These are phyloP conservation scores for Microctonus brassicae DNA, from an alignment of 2,888 invertebrate genomes.

Conservation along the genomic window DNA sequence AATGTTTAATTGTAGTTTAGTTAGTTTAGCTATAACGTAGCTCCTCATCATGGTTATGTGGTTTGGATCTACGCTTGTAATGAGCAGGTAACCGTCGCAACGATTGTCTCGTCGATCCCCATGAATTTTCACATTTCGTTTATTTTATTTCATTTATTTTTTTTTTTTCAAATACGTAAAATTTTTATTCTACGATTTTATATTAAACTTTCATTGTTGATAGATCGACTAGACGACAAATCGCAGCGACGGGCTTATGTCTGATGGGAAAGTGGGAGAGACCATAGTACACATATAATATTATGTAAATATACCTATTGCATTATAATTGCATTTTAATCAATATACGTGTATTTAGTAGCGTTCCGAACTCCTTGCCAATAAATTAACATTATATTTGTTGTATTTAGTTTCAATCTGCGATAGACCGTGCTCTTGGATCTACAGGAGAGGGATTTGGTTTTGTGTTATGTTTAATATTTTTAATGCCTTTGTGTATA, in stretches of 20 bases:
- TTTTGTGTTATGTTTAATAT: slow-evolving; percentile 14
- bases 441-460: slow-evolving; percentile 4
- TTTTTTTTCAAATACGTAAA: neutral
- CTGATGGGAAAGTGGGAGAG: slow-evolving; percentile 69
- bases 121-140: slow-evolving; percentile 11
- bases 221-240: slow-evolving; percentile 48
- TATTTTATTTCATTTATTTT: slow-evolving; percentile 11
- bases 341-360: slow-evolving; percentile 65
- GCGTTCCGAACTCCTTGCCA: slow-evolving; percentile 70
- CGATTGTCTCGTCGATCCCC: slow-evolving; percentile 32
- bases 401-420: slow-evolving; percentile 12
- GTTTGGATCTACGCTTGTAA: slow-evolving; percentile 68
- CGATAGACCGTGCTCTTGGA: slow-evolving; percentile 8
- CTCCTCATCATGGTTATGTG: slow-evolving; percentile 67
- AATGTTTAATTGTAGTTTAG: slow-evolving; percentile 70
- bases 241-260: slow-evolving; percentile 52
- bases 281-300: slow-evolving; percentile 70
- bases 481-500: slow-evolving; percentile 1
- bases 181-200: neutral
- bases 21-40: slow-evolving; percentile 68
- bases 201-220: neutral
- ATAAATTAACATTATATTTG: slow-evolving; percentile 55
- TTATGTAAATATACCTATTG: slow-evolving; percentile 68
- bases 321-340: slow-evolving; percentile 68
- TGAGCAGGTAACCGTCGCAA: slow-evolving; percentile 42